phyloP scores from a whole-genome alignment of 2,797 vertebrate species.

The Otolemur crassicaudatus region DNA sequence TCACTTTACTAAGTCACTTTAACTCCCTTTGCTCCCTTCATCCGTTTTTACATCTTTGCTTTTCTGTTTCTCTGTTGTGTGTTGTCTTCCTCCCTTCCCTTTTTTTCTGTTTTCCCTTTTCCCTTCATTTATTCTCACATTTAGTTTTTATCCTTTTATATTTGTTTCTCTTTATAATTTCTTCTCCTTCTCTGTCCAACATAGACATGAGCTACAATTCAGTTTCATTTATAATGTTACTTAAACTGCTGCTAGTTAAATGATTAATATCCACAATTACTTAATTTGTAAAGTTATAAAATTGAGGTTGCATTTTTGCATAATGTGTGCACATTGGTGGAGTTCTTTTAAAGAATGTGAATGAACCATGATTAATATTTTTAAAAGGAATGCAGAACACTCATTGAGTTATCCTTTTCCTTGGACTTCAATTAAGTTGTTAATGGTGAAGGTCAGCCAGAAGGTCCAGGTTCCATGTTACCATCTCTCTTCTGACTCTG shows the following conservation, averaged over 20 bases:
- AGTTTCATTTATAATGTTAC: slow-evolving; percentile 12
- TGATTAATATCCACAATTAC: neutral
- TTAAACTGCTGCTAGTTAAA: neutral
- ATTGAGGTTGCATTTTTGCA: slow-evolving; percentile 25
- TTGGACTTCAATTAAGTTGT: neutral
- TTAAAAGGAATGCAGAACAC: neutral
- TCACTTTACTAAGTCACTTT: neutral
- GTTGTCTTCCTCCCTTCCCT: neutral
- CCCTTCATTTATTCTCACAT: neutral
- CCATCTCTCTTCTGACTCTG: neutral
- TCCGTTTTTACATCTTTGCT: neutral
- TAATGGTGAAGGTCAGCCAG: neutral
- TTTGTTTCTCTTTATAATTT: neutral
- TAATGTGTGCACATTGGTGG: neutral
- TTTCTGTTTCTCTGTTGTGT: neutral
- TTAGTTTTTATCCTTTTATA: neutral
- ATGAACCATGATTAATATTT: neutral
- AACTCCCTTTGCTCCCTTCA: neutral
- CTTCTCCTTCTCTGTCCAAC: neutral
- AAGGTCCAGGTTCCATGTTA: neutral
- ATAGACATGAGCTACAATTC: neutral
- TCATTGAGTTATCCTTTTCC: neutral
- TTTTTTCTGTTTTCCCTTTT: neutral
- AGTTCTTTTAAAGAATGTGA: slow-evolving; percentile 17
- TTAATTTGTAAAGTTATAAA: neutral